Percentiles rank a stretch among this genome's conserved stretches.
phyloP scores from a whole-genome alignment of 2,888 invertebrate species.

The Vanessa cardui region DNA sequence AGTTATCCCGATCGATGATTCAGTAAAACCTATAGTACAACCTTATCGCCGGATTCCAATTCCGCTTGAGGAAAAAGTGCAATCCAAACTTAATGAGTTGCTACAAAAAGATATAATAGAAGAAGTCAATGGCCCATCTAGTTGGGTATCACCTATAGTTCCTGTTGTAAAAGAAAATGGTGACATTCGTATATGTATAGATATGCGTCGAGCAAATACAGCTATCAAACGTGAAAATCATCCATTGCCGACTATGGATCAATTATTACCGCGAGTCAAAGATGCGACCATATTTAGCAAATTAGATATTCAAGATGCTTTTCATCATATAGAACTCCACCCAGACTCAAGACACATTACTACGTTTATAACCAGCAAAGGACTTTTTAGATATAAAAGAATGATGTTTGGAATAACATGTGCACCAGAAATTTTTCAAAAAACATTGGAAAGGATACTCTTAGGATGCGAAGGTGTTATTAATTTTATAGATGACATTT shows the following conservation, averaged over 20 bases:
- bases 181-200: too few species aligned
- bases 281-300: background rate
- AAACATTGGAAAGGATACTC: background rate
- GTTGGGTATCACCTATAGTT: slow-evolving; percentile 44
- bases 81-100: slow-evolving; percentile 23
- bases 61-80: too few species aligned
- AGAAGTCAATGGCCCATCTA: slow-evolving; percentile 30
- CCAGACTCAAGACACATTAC: background rate
- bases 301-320: background rate
- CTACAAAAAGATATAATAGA: slow-evolving; percentile 38
- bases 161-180: slow-evolving; percentile 31
- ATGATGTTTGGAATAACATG: background rate
- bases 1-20: slow-evolving; percentile 38
- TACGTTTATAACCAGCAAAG: background rate
- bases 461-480: background rate
- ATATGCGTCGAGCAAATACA: background rate
- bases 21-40: slow-evolving; percentile 37
- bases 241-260: background rate
- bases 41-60: slow-evolving; percentile 27
- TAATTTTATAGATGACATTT: background rate
- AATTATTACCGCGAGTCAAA: background rate
- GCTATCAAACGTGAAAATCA: background rate
- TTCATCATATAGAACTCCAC: background rate
- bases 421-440: background rate
- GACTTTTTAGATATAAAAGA: background rate